Base-by-base conservation (phyloP, 2,113 vertebrate species). In the Micronisus gabar region DNA sequence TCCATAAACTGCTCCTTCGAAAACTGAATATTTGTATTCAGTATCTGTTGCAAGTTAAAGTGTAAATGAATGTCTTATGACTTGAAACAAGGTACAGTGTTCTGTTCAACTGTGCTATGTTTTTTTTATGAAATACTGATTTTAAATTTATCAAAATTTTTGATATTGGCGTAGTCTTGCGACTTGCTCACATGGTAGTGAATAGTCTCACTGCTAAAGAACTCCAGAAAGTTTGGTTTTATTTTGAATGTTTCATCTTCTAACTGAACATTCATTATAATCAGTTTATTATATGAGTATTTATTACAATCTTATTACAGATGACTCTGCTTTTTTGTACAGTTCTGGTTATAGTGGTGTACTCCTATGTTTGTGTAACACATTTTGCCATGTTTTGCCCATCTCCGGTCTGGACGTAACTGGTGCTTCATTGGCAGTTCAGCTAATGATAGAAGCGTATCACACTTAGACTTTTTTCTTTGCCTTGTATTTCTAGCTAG, bases 171-270 rank as follows among this genome's bases (percentile, higher is more conserved):
- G 6, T 48, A n/a, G 7, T 72, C 19, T n/a, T 79, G 47, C 22
- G 17, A 38, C 53, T 82, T 88, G n/a, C 4, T 27, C 9, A 63
- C 0, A 0, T 45, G 43, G 23, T 40, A 32, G 8, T 29, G 14
- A 88, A 32, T 32, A 55, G 43, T 63, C 56, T 86, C 7, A 38
- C 29, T 52, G 17, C 75, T 86, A 22, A 68, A 59, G 3, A 82
- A 43, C 59, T 48, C 11, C n/a, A 11, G 15, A 34, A 29, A 29
- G 23, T 71, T 56, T 45, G 13, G 0, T 36, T 70, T 85, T 82
- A 16, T 71, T 94, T 89, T 41, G 4, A 95, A 52, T 8, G 55
- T 93, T 59, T 47, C 13, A 18, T 86, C 26, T 86, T 87, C n/a
- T 78, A 47, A 40, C 29, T 80, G 29, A 61, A 36, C n/a, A 21